Percentiles rank a stretch among this genome's conserved stretches.
These are phyloP conservation scores for Gavia stellata DNA, from an alignment of 2,113 vertebrate genomes.

Conservation along the genomic window DNA sequence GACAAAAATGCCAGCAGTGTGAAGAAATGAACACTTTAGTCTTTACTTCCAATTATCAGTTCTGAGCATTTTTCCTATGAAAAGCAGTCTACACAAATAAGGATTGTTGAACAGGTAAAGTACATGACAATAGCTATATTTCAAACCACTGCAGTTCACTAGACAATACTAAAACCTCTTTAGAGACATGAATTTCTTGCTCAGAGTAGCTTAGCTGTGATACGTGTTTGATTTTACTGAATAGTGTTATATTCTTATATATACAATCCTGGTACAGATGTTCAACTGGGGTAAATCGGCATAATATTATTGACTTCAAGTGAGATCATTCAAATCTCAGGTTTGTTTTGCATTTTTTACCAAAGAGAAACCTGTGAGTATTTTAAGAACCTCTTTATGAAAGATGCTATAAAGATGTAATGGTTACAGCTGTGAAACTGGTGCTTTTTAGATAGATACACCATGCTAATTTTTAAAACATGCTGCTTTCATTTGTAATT, in stretches of 20 bases:
- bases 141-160: not conserved
- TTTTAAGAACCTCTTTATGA: slow-evolving; percentile 12
- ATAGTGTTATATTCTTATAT: not conserved
- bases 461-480: not conserved
- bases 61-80: not conserved
- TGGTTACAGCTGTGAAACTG: not conserved
- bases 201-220: not conserved
- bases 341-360: not conserved
- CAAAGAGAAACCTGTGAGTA: not conserved
- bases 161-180: not conserved
- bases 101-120: not conserved
- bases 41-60: not conserved
- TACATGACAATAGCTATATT: not conserved
- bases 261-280: not conserved
- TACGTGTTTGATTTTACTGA: not conserved
- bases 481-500: not conserved
- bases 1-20: not conserved
- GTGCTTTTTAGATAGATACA: not conserved
- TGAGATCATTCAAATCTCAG: not conserved
- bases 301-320: slow-evolving; percentile 14
- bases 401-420: not conserved
- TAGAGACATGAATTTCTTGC: not conserved
- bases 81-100: not conserved
- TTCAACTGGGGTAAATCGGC: not conserved
- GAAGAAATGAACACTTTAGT: not conserved